A percentile compares a stretch with the other conserved stretches of the same genome.
Conservation (phyloP, 2,888 invertebrate genomes). For the Eumerus sabulonum region DNA sequence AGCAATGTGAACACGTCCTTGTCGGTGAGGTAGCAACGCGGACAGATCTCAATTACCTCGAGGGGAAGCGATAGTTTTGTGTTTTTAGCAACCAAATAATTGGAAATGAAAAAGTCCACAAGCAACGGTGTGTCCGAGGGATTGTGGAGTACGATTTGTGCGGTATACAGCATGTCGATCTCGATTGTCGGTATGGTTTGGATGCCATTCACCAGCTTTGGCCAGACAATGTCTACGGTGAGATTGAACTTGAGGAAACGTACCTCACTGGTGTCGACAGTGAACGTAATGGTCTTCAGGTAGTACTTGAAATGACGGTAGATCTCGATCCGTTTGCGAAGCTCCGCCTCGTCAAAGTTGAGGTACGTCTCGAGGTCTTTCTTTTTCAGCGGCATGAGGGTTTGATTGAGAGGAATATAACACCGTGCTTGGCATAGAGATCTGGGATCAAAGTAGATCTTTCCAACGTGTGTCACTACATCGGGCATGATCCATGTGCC, state of each 20-base stretch:
- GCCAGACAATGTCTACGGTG: slow-evolving; percentile 78
- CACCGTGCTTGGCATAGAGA: slow-evolving; percentile 82
- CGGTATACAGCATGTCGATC: slow-evolving; percentile 74
- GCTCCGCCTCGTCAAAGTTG: slow-evolving; percentile 75
- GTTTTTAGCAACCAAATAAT: slow-evolving; percentile 74
- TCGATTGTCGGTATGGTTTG: slow-evolving; percentile 75
- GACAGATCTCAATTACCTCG: slow-evolving; percentile 76
- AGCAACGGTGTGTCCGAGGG: slow-evolving; percentile 75
- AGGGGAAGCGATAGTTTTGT: slow-evolving; percentile 75
- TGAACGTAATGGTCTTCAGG: slow-evolving; percentile 75
- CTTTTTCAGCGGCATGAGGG: slow-evolving; percentile 42
- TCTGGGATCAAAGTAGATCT: slow-evolving; percentile 86
- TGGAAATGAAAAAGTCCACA: slow-evolving; percentile 75
- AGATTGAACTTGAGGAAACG: slow-evolving; percentile 76
- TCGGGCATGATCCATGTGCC: slow-evolving; percentile 79
- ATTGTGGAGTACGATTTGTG: slow-evolving; percentile 76
- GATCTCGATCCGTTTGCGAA: slow-evolving; percentile 76
- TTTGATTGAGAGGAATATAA: slow-evolving; percentile 73
- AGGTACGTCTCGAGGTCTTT: slow-evolving; percentile 71
- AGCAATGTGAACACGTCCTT: slow-evolving; percentile 75
- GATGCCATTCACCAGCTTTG: slow-evolving; percentile 75
- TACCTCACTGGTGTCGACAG: slow-evolving; percentile 76
- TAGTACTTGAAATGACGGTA: slow-evolving; percentile 76
- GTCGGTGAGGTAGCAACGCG: slow-evolving; percentile 76
- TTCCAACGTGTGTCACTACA: slow-evolving; percentile 81